Evolutionary conservation across 2,888 invertebrate genomes (phyloP).

Genomic region (Empis stercorea): DNA sequence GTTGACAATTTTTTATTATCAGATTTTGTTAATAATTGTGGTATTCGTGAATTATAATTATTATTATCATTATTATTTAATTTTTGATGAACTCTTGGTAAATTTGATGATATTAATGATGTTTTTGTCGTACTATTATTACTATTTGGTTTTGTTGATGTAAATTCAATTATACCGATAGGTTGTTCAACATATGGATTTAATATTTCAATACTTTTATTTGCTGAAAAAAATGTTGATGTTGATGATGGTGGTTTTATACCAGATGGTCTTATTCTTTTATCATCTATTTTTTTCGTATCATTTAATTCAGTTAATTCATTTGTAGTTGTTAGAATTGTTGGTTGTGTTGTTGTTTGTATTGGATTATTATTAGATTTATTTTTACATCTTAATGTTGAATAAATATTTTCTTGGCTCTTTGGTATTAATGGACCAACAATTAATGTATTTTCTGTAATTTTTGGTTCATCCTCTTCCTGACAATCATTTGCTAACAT

Average conservation of each 20-base stretch:
- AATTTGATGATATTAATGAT: conserved; percentile 13
- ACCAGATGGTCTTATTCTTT: conserved; percentile 9
- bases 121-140: conserved; percentile 5
- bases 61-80: conserved; percentile 5
- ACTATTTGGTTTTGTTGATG: conserved; percentile 5
- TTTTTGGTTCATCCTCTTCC: conserved; percentile 38
- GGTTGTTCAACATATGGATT: conserved; percentile 18
- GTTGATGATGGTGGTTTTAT: conserved; percentile 10
- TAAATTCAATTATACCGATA: too few species aligned
- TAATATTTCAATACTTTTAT: conserved; percentile 17
- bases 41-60: background rate
- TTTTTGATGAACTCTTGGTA: conserved; percentile 6
- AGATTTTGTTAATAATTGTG: background rate
- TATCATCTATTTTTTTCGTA: conserved; percentile 5
- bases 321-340: conserved; percentile 13
- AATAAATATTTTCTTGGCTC: conserved; percentile 18
- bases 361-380: conserved; percentile 4
- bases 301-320: conserved; percentile 3
- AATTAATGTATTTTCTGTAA: conserved; percentile 41
- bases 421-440: conserved; percentile 43
- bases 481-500: conserved; percentile 38
- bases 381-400: conserved; percentile 16
- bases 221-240: conserved; percentile 3
- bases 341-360: conserved; percentile 15
- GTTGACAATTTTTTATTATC: conserved; percentile 3